phyloP scores from a whole-genome alignment of 2,888 invertebrate genomes.

The Capitulum mitella region DNA sequence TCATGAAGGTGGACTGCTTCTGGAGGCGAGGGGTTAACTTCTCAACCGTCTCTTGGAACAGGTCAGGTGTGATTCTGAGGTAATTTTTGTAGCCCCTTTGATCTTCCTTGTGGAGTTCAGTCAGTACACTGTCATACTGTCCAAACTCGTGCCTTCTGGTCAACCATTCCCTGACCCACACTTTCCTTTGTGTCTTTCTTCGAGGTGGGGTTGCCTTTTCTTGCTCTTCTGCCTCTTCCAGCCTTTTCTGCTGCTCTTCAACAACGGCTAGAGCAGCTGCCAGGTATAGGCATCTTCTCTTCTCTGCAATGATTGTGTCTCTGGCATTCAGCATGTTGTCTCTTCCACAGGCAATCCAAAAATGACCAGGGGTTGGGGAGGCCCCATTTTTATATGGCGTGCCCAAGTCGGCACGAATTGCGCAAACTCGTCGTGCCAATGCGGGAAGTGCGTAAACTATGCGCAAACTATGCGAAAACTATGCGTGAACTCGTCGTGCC shows the following conservation, averaged over 20 bases:
- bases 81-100: too few relatives aligned
- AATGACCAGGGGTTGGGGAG: not conserved
- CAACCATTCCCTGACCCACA: too few relatives aligned
- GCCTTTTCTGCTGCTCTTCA: not conserved
- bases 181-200: too few relatives aligned
- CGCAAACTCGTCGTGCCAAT: conserved; percentile 11
- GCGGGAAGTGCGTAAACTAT: conserved; percentile 7
- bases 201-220: too few relatives aligned
- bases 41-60: too few relatives aligned
- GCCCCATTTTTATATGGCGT: conserved; percentile 10
- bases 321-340: conserved; percentile 14
- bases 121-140: too few relatives aligned
- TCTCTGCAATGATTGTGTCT: conserved; percentile 8
- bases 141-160: too few relatives aligned
- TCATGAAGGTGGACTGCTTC: too few relatives aligned
- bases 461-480: not conserved
- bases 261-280: not conserved
- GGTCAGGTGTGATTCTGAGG: too few relatives aligned
- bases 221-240: not conserved
- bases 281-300: too few relatives aligned
- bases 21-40: too few relatives aligned
- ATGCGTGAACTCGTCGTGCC: not conserved
- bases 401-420: not conserved
- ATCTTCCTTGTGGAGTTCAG: too few relatives aligned
- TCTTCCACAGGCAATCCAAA: not conserved